phyloP scores from a whole-genome alignment of 2,113 vertebrate species.

The Catharus fuscescens region DNA sequence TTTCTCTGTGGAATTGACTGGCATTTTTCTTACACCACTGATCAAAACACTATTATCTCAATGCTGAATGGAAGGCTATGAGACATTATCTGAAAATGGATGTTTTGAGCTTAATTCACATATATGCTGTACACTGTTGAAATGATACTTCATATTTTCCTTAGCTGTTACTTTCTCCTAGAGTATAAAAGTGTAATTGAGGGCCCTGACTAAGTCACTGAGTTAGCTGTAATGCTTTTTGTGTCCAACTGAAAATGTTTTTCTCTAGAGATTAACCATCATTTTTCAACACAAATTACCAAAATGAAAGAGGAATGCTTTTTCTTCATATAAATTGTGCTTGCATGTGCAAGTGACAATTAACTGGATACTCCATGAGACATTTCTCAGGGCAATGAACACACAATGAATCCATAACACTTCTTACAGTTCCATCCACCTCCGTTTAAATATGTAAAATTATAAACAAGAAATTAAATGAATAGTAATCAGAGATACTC shows the following conservation, averaged over 20 bases:
- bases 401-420: background rate
- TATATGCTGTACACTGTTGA: background rate
- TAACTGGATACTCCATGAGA: background rate
- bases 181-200: constrained; percentile 1
- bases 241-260: background rate
- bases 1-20: background rate
- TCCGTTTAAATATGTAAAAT: background rate
- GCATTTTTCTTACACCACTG: background rate
- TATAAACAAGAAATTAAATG: background rate
- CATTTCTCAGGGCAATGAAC: background rate
- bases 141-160: background rate
- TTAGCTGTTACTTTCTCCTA: background rate
- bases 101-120: constrained; percentile 1
- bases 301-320: background rate
- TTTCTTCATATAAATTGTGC: background rate
- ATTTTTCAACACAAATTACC: background rate
- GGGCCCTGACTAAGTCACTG: background rate
- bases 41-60: constrained; percentile 13
- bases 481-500: background rate
- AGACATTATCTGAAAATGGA: background rate
- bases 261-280: background rate
- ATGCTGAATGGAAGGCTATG: background rate
- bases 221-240: background rate
- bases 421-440: background rate
- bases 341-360: background rate